phyloP scores from a whole-genome alignment of 2,113 vertebrate genomes.

The Amblyornis subalaris region DNA sequence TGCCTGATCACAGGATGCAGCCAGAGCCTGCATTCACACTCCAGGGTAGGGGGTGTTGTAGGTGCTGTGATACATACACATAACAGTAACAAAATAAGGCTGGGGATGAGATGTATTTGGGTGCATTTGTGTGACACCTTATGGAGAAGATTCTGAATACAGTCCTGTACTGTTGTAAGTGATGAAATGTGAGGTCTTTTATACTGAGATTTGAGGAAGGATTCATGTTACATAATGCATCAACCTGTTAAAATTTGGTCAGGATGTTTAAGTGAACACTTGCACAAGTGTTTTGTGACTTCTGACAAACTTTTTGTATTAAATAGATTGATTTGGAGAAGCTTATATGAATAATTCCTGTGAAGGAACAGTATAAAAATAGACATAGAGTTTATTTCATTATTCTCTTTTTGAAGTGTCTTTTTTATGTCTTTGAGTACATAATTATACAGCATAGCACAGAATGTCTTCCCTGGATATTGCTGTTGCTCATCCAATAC shows the following conservation, averaged over 20 bases:
- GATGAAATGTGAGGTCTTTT: neutral
- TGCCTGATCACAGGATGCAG: neutral
- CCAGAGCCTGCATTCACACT: neutral
- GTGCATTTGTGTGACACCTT: neutral
- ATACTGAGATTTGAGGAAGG: neutral
- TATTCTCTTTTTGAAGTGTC: neutral
- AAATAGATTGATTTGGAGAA: neutral
- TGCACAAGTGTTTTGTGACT: neutral
- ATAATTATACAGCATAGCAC: neutral
- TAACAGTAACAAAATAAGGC: no score
- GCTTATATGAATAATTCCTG: neutral
- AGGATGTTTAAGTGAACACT: neutral
- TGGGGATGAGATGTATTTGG: neutral
- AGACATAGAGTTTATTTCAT: neutral
- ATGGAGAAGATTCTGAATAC: neutral
- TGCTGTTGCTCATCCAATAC: neutral
- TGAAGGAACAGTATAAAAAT: neutral
- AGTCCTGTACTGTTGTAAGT: neutral
- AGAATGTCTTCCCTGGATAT: neutral
- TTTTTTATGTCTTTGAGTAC: neutral
- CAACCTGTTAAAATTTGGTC: neutral
- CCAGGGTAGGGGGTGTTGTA: neutral
- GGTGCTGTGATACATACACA: rapidly evolving
- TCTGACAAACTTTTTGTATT: neutral
- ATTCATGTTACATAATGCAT: neutral